Conservation (phyloP, 1,140 invertebrate species). For the Apis laboriosa region DNA sequence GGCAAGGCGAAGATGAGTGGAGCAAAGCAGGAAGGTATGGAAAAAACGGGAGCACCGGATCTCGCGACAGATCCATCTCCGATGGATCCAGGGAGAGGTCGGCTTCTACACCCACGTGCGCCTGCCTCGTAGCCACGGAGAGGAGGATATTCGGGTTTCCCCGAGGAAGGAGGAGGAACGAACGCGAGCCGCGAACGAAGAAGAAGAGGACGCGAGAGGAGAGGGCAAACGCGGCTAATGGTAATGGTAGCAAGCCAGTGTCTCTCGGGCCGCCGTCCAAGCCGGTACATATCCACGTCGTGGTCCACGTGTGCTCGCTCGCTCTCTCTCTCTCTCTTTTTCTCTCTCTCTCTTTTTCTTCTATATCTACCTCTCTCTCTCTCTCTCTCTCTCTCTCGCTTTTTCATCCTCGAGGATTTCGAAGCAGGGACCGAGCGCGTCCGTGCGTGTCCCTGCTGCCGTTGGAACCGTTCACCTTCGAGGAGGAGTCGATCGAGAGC, state of each 20-base stretch:
- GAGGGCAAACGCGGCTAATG: constrained; percentile 71
- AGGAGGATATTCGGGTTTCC: constrained; percentile 59
- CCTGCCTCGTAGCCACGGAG: constrained; percentile 56
- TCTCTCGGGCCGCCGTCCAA: constrained; percentile 75
- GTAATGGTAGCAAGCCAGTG: constrained; percentile 78
- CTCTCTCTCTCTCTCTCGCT: background rate
- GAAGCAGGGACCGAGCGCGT: background rate
- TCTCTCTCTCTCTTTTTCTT: too few species aligned
- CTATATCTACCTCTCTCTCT: too few species aligned
- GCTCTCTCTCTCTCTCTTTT: too few species aligned
- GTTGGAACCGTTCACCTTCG: background rate
- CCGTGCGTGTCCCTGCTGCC: too few species aligned
- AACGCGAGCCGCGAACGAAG: constrained; percentile 60
- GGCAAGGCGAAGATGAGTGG: background rate
- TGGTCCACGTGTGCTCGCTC: constrained; percentile 51
- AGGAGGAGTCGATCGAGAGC: constrained; percentile 3
- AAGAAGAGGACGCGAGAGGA: constrained; percentile 61
- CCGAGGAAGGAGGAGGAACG: constrained; percentile 49
- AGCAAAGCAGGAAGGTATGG: background rate
- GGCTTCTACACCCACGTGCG: constrained; percentile 71
- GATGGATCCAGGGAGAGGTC: background rate
- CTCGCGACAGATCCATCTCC: background rate
- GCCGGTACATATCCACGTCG: constrained; percentile 62
- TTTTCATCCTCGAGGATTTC: background rate
- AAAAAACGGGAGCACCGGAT: constrained; percentile 10